These are phyloP conservation scores for Meles meles DNA, from an alignment of 2,113 vertebrate species.

Conservation along the genomic window DNA sequence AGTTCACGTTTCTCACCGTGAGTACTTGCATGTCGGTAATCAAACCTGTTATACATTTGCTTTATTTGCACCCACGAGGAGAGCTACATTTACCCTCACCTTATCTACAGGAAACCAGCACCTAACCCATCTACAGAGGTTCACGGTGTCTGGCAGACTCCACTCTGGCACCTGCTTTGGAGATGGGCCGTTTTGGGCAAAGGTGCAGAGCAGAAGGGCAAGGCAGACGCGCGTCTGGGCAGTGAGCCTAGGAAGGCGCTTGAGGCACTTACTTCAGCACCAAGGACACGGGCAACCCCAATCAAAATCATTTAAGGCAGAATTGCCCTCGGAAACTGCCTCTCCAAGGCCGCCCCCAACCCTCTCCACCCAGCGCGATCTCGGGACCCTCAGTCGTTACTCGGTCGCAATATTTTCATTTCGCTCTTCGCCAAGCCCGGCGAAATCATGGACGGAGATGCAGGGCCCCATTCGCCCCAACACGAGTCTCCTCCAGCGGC, in stretches of 20 bases:
- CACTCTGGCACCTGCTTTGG: neutral
- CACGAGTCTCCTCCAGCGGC: neutral
- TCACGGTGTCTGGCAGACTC: neutral
- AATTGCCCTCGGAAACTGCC: neutral
- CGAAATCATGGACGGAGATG: neutral
- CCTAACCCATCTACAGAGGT: neutral
- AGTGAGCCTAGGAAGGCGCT: neutral
- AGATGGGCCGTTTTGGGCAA: conserved; percentile 12
- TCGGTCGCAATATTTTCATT: neutral
- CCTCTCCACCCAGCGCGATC: neutral
- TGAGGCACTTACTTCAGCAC: conserved; percentile 65
- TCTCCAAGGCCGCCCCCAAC: neutral
- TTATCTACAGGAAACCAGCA: neutral
- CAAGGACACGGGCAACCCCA: conserved; percentile 58
- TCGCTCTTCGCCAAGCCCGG: neutral
- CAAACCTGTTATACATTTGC: neutral
- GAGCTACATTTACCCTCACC: neutral
- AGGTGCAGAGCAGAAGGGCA: neutral
- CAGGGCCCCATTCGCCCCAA: neutral
- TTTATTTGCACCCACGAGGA: neutral
- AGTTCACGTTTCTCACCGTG: neutral
- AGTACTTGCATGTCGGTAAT: neutral
- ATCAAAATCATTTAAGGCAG: neutral
- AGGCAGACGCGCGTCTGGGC: neutral
- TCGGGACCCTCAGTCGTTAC: neutral